phyloP scores from a whole-genome alignment of 2,888 invertebrate species.

The Noctua pronuba region DNA sequence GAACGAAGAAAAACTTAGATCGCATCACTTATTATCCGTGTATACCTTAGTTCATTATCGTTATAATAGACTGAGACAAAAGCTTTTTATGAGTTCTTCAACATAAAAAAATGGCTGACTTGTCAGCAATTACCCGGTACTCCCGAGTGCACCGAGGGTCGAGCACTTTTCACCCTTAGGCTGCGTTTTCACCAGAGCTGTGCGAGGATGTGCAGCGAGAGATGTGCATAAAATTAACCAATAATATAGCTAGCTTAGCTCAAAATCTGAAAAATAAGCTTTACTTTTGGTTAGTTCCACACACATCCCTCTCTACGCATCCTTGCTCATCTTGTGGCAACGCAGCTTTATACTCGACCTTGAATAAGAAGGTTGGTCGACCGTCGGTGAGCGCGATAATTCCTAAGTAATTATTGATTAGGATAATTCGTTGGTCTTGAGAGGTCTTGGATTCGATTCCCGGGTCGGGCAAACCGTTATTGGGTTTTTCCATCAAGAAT shows the following conservation, averaged over 20 bases:
- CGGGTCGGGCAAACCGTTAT: neutral
- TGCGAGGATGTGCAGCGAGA: too few relatives aligned
- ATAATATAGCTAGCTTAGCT: too few relatives aligned
- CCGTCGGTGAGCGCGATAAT: too few relatives aligned
- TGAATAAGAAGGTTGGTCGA: neutral
- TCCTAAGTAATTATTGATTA: neutral
- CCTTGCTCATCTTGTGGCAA: too few relatives aligned
- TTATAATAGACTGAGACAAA: slow-evolving; percentile 6
- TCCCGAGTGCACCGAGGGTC: neutral
- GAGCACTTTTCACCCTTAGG: neutral
- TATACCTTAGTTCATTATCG: neutral
- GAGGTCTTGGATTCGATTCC: neutral
- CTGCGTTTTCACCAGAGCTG: too few relatives aligned
- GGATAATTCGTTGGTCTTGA: neutral
- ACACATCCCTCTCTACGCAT: too few relatives aligned
- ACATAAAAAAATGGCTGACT: neutral
- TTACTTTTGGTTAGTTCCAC: too few relatives aligned
- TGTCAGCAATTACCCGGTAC: neutral
- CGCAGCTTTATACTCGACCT: too few relatives aligned
- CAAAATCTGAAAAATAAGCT: too few relatives aligned
- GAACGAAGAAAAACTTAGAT: slow-evolving; percentile 34
- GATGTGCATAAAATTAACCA: too few relatives aligned
- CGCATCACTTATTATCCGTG: slow-evolving; percentile 8
- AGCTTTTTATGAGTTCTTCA: neutral
- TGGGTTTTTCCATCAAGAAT: neutral